Conservation (phyloP, 2,797 vertebrate genomes). For the Molossus molossus region DNA sequence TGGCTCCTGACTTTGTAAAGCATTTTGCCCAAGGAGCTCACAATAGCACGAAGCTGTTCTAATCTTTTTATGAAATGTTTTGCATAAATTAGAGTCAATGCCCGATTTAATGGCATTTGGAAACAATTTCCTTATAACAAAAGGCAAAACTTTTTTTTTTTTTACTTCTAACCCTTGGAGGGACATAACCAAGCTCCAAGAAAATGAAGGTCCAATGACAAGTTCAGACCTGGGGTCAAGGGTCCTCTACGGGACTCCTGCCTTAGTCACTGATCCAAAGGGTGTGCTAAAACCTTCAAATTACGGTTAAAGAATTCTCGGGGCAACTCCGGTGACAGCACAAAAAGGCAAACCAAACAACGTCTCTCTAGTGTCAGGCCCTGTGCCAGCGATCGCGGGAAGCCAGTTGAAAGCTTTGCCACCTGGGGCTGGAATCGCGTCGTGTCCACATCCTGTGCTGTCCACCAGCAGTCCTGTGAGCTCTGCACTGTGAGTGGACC, state of each 20-base stretch:
- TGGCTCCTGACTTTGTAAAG: neutral
- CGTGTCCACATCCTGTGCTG: neutral
- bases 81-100: neutral
- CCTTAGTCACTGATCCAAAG: neutral
- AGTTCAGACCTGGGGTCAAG: neutral
- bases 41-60: neutral
- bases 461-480: neutral
- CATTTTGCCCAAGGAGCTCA: neutral
- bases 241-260: neutral
- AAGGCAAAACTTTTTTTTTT: conserved; percentile 33
- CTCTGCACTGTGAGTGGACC: neutral
- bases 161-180: neutral
- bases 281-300: fast-evolving
- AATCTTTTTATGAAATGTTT: neutral
- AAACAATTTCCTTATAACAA: conserved; percentile 63
- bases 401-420: too few species aligned
- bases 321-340: neutral
- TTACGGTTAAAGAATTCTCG: fast-evolving
- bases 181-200: neutral
- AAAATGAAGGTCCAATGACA: neutral
- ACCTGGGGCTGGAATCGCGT: neutral
- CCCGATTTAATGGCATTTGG: conserved; percentile 61
- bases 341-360: too few species aligned
- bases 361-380: neutral
- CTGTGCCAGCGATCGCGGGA: neutral